Evolutionary conservation across 1,140 invertebrate species (phyloP).

Genomic region (Harlomillsia oculata): DNA sequence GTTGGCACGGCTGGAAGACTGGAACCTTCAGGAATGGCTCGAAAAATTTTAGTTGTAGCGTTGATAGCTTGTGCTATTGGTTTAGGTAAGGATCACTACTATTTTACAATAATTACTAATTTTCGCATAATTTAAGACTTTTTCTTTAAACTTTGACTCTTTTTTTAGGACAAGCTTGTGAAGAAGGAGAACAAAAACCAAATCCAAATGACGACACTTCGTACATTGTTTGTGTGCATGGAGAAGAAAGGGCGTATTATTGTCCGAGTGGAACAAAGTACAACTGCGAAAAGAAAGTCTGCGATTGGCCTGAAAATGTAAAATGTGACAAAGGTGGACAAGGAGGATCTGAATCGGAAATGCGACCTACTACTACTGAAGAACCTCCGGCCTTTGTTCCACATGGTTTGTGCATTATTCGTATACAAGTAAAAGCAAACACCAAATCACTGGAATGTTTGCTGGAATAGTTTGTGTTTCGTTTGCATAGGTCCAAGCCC

Average conservation of each 20-base stretch:
- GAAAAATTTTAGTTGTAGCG: background rate
- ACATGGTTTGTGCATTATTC: conserved; percentile 3
- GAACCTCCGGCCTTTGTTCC: conserved; percentile 8
- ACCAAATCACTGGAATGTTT: background rate
- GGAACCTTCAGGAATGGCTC: background rate
- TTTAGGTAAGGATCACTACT: background rate
- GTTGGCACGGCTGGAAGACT: background rate
- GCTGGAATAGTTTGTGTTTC: background rate
- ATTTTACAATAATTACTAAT: background rate
- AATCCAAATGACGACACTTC: conserved; percentile 10
- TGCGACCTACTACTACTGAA: no score
- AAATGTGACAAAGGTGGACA: conserved; percentile 2
- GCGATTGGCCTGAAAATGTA: conserved; percentile 19
- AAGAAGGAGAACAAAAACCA: conserved; percentile 5
- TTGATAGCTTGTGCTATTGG: background rate
- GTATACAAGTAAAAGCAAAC: background rate
- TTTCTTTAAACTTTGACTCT: background rate
- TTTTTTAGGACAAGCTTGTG: background rate
- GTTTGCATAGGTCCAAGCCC: background rate
- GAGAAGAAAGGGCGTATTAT: conserved; percentile 5
- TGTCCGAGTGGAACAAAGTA: conserved; percentile 17
- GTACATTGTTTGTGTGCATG: conserved; percentile 16
- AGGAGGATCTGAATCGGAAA: background rate
- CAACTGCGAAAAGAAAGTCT: conserved; percentile 12
- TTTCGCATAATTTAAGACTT: background rate